Evolutionary conservation across 2,888 invertebrate species (phyloP).

Genomic region (Dysmachus trigonus): DNA sequence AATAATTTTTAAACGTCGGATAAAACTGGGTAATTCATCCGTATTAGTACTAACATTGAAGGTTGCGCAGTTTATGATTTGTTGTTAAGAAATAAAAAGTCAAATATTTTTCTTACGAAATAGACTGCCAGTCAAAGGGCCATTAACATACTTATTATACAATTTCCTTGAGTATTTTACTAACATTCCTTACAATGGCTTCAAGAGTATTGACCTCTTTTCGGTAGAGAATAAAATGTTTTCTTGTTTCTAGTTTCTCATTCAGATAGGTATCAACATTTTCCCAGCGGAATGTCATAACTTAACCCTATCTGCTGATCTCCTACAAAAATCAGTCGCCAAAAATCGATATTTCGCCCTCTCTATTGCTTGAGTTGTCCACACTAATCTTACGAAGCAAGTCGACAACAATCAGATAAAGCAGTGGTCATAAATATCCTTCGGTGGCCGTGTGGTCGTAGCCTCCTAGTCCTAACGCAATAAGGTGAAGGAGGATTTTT

Average conservation of each 20-base stretch:
- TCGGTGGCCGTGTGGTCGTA: not conserved
- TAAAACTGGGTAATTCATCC: too few species aligned
- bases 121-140: not conserved
- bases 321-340: not conserved
- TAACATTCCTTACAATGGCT: not conserved
- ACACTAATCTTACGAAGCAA: not conserved
- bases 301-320: not conserved
- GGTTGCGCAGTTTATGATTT: too few species aligned
- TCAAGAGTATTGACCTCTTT: not conserved
- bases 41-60: too few species aligned
- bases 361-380: not conserved
- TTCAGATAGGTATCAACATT: not conserved
- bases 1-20: too few species aligned
- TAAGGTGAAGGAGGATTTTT: not conserved
- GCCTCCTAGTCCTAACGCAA: not conserved
- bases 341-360: not conserved
- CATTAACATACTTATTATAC: not conserved
- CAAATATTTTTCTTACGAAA: not conserved
- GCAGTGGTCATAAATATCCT: constrained; percentile 7
- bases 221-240: not conserved
- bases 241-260: not conserved
- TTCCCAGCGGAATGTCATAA: not conserved
- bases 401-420: constrained; percentile 13
- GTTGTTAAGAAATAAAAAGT: not conserved
- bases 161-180: not conserved